phyloP scores from a whole-genome alignment of 2,113 vertebrate genomes.

The Pseudorhombus dupliciocellatus region DNA sequence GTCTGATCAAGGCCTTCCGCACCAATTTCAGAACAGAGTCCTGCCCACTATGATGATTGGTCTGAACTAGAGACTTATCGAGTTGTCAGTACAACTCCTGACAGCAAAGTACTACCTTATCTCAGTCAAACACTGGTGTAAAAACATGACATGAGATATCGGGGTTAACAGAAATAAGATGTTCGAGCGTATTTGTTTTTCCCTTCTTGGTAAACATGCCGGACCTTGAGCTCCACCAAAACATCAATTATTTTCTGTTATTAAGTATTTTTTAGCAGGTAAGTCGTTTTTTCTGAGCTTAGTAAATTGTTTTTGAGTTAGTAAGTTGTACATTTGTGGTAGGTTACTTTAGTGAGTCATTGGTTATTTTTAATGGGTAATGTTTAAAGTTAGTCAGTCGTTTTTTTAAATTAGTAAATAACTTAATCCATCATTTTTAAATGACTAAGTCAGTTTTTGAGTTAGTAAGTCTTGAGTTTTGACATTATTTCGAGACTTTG shows the following conservation, averaged over 20 bases:
- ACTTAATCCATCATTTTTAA: no score
- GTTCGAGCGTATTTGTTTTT: neutral
- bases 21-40: constrained; percentile 59
- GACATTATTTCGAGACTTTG: no score
- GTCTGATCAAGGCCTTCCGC: constrained; percentile 74
- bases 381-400: neutral
- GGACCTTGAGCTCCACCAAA: neutral
- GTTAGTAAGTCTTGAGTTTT: no score
- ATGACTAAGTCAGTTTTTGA: no score
- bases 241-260: neutral
- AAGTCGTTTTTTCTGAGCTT: no score
- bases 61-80: constrained; percentile 56
- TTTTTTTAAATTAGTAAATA: neutral
- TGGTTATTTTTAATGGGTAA: no score
- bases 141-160: neutral
- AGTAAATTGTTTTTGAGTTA: no score
- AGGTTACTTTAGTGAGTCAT: no score
- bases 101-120: constrained; percentile 15
- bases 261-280: no score
- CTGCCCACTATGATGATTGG: constrained; percentile 55
- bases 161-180: neutral
- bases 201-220: neutral
- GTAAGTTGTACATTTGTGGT: no score
- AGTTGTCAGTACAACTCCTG: constrained; percentile 25
- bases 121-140: neutral